A percentile compares a stretch with the other conserved stretches of the same genome.
These are phyloP conservation scores for Tenualosa thibaudeaui DNA, from an alignment of 2,797 vertebrate genomes.

Conservation along the genomic window DNA sequence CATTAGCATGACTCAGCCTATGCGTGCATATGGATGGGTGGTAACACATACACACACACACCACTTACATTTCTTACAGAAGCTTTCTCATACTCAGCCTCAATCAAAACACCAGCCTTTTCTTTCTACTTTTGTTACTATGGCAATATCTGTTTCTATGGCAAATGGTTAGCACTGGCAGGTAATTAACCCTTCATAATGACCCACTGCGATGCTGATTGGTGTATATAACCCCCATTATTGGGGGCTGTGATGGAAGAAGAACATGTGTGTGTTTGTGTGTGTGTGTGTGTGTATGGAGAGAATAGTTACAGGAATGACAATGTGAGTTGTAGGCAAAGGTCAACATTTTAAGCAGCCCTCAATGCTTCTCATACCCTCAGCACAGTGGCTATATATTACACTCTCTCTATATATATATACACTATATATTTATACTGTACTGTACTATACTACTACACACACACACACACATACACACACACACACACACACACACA, in stretches of 20 bases:
- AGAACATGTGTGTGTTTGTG: not conserved
- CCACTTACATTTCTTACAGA: conserved; percentile 53
- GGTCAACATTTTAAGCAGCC: not conserved
- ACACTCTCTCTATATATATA: too few species aligned
- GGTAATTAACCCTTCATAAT: conserved; percentile 56
- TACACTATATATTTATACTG: too few species aligned
- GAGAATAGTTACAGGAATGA: not conserved
- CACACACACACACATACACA: not conserved
- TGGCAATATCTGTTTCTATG: conserved; percentile 59
- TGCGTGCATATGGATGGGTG: not conserved
- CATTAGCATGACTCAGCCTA: not conserved
- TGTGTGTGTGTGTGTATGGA: not conserved
- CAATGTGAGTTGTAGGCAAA: not conserved
- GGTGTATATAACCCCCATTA: conserved; percentile 26
- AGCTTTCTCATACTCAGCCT: conserved; percentile 46
- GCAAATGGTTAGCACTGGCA: conserved; percentile 52
- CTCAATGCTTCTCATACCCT: not conserved
- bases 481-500: not conserved
- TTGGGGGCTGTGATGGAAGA: conserved; percentile 7
- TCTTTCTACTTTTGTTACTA: conserved; percentile 57
- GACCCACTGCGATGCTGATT: conserved; percentile 38
- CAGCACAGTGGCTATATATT: too few species aligned
- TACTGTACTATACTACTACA: not conserved
- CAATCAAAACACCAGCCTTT: conserved; percentile 49
- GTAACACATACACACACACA: conserved; percentile 14